phyloP scores from a whole-genome alignment of 2,888 invertebrate genomes.

The Iphiclides podalirius region DNA sequence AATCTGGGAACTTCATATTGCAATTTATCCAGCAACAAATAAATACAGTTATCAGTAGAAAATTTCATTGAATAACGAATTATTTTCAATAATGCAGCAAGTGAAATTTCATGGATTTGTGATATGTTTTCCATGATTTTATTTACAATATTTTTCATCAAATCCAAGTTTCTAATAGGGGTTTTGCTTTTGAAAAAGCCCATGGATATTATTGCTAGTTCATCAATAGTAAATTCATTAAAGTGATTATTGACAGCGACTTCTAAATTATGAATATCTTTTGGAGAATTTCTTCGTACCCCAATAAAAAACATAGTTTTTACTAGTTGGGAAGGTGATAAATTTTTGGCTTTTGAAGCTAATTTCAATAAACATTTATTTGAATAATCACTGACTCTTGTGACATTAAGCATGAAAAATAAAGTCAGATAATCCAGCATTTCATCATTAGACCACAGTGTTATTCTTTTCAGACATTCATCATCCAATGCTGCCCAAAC shows the following conservation, averaged over 20 bases:
- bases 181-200: constrained; percentile 89
- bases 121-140: constrained; percentile 72
- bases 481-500: constrained; percentile 85
- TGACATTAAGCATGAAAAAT: constrained; percentile 82
- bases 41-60: constrained; percentile 63
- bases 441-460: constrained; percentile 75
- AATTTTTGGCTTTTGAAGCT: constrained; percentile 75
- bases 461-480: constrained; percentile 72
- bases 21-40: constrained; percentile 75
- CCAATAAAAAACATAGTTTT: constrained; percentile 85
- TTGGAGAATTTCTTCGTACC: constrained; percentile 73
- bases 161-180: constrained; percentile 71
- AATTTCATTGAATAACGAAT: constrained; percentile 80
- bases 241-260: constrained; percentile 72
- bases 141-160: constrained; percentile 74
- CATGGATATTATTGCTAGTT: constrained; percentile 86
- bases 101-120: constrained; percentile 81
- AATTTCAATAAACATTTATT: constrained; percentile 75
- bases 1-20: constrained; percentile 78
- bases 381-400: constrained; percentile 78
- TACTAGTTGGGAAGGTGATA: constrained; percentile 82
- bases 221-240: constrained; percentile 80
- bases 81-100: constrained; percentile 83
- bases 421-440: constrained; percentile 81
- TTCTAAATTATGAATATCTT: constrained; percentile 84